Base-by-base conservation (phyloP, 2,888 invertebrate genomes). In the Corythucha ciliata region DNA sequence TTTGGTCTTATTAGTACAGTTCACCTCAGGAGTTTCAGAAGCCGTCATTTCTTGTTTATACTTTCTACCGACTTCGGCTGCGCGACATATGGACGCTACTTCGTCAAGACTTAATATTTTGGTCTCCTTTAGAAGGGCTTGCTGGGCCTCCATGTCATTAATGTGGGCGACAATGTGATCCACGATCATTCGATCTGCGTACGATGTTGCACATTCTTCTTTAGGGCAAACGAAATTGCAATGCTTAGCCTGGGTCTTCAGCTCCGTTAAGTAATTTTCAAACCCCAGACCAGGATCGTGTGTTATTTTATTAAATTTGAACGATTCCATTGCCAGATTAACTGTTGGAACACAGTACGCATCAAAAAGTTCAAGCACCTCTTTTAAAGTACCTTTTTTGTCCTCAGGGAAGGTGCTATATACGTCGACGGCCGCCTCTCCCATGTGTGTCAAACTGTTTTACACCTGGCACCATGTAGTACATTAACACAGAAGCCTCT, bases 381-480 rank as follows among this genome's bases (percentile, higher is more conserved):
- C 12, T 8, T 33, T 25, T 21, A 41, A 21, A 22, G 50, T 50
- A 22, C 36, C 36, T 16, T 4, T 2, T 27, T 40, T 20, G 1
- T 24, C 10, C 2, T 2, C 20, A 24, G 21, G 25, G 1, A 41
- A 41, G 14, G 37, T 48, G 2, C n/a, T 14, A 27, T 12, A 50
- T 22, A 42, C 42, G 24, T 42, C 32, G 8, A 42, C 22, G 1
- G 32, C 42, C 22, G 5, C 18, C 4, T 50, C 41, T 18, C 33
- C 50, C 41, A 42, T 40, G 33, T 41, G 32, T 8, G 22, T 50
- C 4, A 50, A 29, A n/a, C n/a, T n/a, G n/a, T n/a, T n/a, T n/a
- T n/a, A n/a, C n/a, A n/a, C n/a, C n/a, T n/a, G n/a, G n/a, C n/a
- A n/a, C n/a, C n/a, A n/a, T n/a, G n/a, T n/a, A n/a, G n/a, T n/a